Evolutionary conservation across 2,113 vertebrate genomes (phyloP), one percentile per base, ranked within the genome.

Genomic region (Phylloscopus trochilus): DNA sequence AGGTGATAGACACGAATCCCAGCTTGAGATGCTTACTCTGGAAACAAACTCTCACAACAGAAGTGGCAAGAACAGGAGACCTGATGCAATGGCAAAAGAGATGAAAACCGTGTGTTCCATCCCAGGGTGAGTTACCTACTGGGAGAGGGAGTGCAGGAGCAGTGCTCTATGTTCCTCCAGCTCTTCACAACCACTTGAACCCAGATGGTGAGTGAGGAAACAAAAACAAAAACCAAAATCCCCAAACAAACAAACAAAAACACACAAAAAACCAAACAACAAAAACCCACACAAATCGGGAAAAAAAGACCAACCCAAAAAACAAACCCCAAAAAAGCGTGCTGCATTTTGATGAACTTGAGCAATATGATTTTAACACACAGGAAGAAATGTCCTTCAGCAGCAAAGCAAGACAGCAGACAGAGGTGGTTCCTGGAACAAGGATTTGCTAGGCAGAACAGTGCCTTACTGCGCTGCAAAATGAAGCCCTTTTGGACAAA

Each of bases 401-500:
- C 43, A 81, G 72, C 47, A 66, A 58, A 93, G 37, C 16, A 56
- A 74, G 46, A 30, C n/a, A 87, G 4, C 16, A 74, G 53, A 33
- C 1, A 81, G 39, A 47, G 28, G 39, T 51, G 41, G 47, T 31
- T 95, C 53, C 24, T 46, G 43, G 44, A 2, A 1, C 62, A 77
- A 62, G 11, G 33, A 73, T 69, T 78, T 80, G 49, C 62, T 73
- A 39, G 74, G 66, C 33, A n/a, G 73, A 83, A 39, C 1, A 6
- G 35, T 4, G 3, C 75, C 21, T 72, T 68, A 46, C 43, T 15
- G 59, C 4, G 1, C 44, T 69, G 55, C 1, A 7, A 81, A 87
- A 93, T 31, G 17, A 91, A 87, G 53, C 46, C 90, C 39, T 92
- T 73, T 39, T 13, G 28, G 55, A 85, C 62, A 92, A 93, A 96